These are phyloP conservation scores for Nomada goodeniana DNA, from an alignment of 2,888 invertebrate species.

Conservation along the genomic window DNA sequence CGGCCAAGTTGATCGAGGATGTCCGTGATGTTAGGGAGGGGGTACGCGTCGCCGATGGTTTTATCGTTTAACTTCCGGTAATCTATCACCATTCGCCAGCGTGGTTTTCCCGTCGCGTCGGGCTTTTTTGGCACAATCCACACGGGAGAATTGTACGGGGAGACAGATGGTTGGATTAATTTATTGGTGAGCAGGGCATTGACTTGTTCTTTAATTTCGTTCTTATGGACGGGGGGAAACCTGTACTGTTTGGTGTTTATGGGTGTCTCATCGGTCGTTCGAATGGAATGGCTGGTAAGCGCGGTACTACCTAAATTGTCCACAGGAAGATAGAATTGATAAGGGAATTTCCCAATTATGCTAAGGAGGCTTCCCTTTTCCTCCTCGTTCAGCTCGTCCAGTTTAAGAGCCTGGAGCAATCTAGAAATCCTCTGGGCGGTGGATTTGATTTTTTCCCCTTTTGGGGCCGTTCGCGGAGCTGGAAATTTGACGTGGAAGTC, in stretches of 20 bases:
- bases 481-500: too few relatives aligned
- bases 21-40: neutral
- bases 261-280: neutral
- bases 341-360: neutral
- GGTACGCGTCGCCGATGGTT: neutral
- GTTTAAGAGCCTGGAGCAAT: too few relatives aligned
- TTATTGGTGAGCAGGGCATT: too few relatives aligned
- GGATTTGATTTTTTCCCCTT: too few relatives aligned
- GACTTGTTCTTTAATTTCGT: neutral
- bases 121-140: neutral
- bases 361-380: too few relatives aligned
- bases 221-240: neutral
- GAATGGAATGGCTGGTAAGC: neutral
- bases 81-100: neutral
- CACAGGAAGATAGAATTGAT: neutral
- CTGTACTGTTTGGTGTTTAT: constrained; percentile 4
- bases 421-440: too few relatives aligned
- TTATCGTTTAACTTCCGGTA: neutral
- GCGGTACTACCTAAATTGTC: neutral
- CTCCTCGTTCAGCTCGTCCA: too few relatives aligned
- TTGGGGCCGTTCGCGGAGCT: too few relatives aligned
- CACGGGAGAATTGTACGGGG: too few relatives aligned
- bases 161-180: too few relatives aligned
- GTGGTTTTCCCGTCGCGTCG: neutral
- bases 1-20: neutral